Evolutionary conservation across 23 tunicate species (phyloP), one percentile per base, ranked within the genome.

Genomic region (Corella eumyota): DNA sequence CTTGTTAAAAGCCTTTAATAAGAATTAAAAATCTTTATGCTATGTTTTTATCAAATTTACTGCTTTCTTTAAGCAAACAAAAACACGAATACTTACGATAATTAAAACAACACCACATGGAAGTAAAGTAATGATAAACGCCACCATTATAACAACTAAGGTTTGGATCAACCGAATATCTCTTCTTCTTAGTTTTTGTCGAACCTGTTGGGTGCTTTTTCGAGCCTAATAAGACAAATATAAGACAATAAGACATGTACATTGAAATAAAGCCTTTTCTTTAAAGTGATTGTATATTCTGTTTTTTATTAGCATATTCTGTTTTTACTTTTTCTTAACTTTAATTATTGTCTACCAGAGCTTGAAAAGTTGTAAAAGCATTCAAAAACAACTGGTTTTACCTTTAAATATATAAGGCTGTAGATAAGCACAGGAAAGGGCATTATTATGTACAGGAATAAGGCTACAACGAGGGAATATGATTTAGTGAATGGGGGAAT

Each of bases 401-500:
- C 88, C 61, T 71, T 72, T 3, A 74, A 22, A 62, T 72, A 88
- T 30, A 88, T 78, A 15, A 73, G 67, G 26, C 77, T 28, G 76
- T 88, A 88, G 20, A 88, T 79, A 11, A 66, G 15, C 15, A 88
- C 60, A 19, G 96, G 96, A 20, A 67, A 56, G 0, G 88, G 96
- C 54, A 88, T 67, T 25, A 74, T 23, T 7, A 70, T 5, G 36
- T 62, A 72, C 23, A 79, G 63, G 32, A 27, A 66, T 19, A 68
- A 4, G 31, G 69, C 71, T 19, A 68, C 77, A 4, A 55, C 54
- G 26, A 78, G 61, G 30, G 71, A 67, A 44, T 68, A 73, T 31
- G 62, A 32, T 35, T 88, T 88, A n/a, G 62, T 72, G 36, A 77
- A 88, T 20, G 96, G 96, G 9, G 96, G 96, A 2, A 88, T 64